phyloP scores from a whole-genome alignment of 2,888 invertebrate species.

The Sphaeridia pumilis region DNA sequence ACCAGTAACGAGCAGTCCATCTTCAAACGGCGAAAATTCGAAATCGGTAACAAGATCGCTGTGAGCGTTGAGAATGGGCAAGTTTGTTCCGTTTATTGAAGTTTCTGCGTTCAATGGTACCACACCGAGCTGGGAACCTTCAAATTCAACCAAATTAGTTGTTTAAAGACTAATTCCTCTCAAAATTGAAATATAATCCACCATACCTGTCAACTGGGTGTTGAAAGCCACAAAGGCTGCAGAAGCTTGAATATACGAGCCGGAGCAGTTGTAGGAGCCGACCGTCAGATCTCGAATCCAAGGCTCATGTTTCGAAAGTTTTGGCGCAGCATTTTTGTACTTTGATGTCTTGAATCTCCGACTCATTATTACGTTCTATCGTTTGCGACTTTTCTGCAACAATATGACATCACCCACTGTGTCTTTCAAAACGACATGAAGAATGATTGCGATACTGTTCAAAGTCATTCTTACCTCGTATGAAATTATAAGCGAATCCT shows the following conservation, averaged over 20 bases:
- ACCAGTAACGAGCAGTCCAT: slow-evolving; percentile 79
- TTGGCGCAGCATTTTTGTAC: slow-evolving; percentile 95
- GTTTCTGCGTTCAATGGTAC: slow-evolving; percentile 79
- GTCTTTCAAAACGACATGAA: no score
- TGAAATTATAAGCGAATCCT: no score
- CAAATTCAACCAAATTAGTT: background rate
- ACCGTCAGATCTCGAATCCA: slow-evolving; percentile 73
- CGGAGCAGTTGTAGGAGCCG: slow-evolving; percentile 85
- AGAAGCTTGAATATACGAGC: slow-evolving; percentile 88
- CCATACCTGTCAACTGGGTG: slow-evolving; percentile 69
- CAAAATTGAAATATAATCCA: background rate
- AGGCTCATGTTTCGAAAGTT: slow-evolving; percentile 87
- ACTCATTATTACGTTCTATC: slow-evolving; percentile 55
- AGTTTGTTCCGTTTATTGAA: slow-evolving; percentile 65
- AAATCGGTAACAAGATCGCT: slow-evolving; percentile 87
- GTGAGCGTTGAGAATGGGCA: slow-evolving; percentile 74
- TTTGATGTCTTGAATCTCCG: slow-evolving; percentile 96
- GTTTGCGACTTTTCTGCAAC: background rate
- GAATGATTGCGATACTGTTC: no score
- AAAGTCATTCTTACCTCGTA: no score
- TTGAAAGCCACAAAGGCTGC: slow-evolving; percentile 91
- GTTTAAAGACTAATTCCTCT: background rate
- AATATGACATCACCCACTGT: background rate
- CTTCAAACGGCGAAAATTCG: slow-evolving; percentile 91
- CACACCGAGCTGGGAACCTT: slow-evolving; percentile 77